Conservation (phyloP, 2,797 vertebrate genomes). For the Sebastes diaconus region DNA sequence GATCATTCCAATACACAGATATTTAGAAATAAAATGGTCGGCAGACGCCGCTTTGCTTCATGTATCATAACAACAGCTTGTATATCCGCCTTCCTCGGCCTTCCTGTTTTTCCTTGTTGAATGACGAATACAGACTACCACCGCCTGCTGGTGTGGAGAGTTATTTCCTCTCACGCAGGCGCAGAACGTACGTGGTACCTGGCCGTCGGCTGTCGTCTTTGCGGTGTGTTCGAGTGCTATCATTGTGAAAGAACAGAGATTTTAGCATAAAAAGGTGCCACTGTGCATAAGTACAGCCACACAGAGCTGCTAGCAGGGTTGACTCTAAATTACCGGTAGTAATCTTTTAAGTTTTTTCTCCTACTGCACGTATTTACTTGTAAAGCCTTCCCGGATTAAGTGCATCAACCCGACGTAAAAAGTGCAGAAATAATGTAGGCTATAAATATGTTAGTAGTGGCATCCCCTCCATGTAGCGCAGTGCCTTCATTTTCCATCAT, state of each 20-base stretch:
- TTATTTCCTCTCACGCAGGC: too few relatives aligned
- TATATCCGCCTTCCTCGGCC: too few relatives aligned
- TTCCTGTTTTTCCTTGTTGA: too few relatives aligned
- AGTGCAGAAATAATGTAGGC: not conserved
- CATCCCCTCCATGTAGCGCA: not conserved
- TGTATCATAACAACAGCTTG: too few relatives aligned
- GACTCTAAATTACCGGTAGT: not conserved
- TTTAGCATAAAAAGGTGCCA: not conserved
- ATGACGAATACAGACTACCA: too few relatives aligned
- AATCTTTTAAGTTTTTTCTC: not conserved
- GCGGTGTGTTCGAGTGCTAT: too few relatives aligned
- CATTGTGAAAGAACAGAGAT: not conserved
- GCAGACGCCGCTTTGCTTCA: too few relatives aligned
- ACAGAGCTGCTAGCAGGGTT: not conserved
- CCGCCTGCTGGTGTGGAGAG: too few relatives aligned
- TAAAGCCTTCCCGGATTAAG: not conserved
- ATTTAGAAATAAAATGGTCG: too few relatives aligned
- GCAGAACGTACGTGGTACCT: too few relatives aligned
- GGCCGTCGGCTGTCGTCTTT: too few relatives aligned
- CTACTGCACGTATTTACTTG: not conserved
- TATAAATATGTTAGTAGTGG: not conserved
- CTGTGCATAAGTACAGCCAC: not conserved
- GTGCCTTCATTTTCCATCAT: conserved; percentile 36
- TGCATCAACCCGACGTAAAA: not conserved
- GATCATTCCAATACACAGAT: too few relatives aligned